Evolutionary conservation across 2,888 invertebrate genomes (phyloP), one percentile per base, ranked within the genome.

Genomic region (Lasioglossum marginatum): DNA sequence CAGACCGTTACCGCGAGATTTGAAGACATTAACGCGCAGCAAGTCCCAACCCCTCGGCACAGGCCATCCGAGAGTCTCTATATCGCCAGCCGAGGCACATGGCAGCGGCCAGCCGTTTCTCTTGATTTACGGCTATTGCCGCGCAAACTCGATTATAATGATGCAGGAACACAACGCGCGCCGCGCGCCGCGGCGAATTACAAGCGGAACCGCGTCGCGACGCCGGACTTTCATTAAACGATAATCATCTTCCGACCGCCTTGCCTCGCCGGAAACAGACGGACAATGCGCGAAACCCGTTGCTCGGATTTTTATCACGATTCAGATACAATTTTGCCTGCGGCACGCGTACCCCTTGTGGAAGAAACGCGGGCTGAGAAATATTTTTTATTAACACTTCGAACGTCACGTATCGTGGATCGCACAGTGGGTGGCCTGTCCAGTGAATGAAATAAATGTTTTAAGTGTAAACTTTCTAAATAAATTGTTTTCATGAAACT

Each of bases 91-190:
- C 66, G 16, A 23, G 82, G 81, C 91, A 90, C 88, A 75, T 88
- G 90, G 89, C 88, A 86, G 76, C 57, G 68, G 72, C 80, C 82
- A 77, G 83, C 85, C 87, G 86, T 82, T 87, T 75, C 89, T 75
- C 81, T 79, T 93, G 92, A 93, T 93, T 93, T 93, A 93, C 91
- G 91, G 89, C 92, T 90, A 91, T 92, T 87, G 90, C 88, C 82
- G 87, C 71, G 86, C 90, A 89, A 91, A 92, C 90, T 92, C 91
- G 92, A 92, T 92, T 92, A 92, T 91, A 90, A 92, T 91, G 92
- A 92, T 92, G 90, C 92, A 88, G 87, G 85, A 84, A 87, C 90
- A 87, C n/a, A n/a, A n/a, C n/a, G n/a, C n/a, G n/a, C n/a, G n/a
- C n/a, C n/a, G n/a, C n/a, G n/a, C 79, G 87, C 85, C 82, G 91